Percentiles rank a stretch among this genome's conserved stretches.
These are phyloP conservation scores for Hypercompe scribonia DNA, from an alignment of 2,888 invertebrate species.

Conservation along the genomic window DNA sequence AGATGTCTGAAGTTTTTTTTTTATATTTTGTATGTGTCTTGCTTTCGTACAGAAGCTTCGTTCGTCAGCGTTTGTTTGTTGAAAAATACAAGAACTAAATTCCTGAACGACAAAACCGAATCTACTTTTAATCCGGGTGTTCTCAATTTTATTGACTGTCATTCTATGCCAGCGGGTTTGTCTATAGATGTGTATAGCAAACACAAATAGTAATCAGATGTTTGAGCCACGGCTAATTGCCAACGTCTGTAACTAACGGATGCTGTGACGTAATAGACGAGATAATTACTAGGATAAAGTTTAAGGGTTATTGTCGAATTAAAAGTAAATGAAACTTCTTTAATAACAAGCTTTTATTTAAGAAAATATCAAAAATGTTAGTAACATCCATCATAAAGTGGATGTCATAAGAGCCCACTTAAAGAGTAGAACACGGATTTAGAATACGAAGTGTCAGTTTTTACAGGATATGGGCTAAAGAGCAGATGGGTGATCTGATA, in stretches of 20 bases:
- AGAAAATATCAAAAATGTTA: too few relatives aligned
- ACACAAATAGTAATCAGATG: constrained; percentile 65
- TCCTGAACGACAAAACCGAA: not conserved
- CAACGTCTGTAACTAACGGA: constrained; percentile 55
- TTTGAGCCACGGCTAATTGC: constrained; percentile 68
- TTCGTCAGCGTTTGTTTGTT: not conserved
- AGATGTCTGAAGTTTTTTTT: too few relatives aligned
- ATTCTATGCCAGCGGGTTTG: constrained; percentile 32
- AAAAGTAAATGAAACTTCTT: too few relatives aligned
- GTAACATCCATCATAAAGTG: too few relatives aligned
- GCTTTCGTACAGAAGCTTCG: too few relatives aligned
- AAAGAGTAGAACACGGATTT: too few relatives aligned
- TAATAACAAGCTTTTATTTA: too few relatives aligned
- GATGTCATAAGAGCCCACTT: too few relatives aligned
- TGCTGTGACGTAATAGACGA: constrained; percentile 45
- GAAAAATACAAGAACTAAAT: not conserved
- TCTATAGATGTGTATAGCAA: constrained; percentile 56
- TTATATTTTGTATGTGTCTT: too few relatives aligned
- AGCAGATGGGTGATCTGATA: too few relatives aligned
- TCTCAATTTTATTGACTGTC: constrained; percentile 26
- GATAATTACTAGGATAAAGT: constrained; percentile 8
- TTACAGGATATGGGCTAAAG: too few relatives aligned
- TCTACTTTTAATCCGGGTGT: constrained; percentile 9
- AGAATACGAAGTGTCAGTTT: too few relatives aligned
- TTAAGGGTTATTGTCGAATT: not conserved